Evolutionary conservation across 2,113 vertebrate genomes (phyloP).

Genomic region (Peromyscus polionotus): DNA sequence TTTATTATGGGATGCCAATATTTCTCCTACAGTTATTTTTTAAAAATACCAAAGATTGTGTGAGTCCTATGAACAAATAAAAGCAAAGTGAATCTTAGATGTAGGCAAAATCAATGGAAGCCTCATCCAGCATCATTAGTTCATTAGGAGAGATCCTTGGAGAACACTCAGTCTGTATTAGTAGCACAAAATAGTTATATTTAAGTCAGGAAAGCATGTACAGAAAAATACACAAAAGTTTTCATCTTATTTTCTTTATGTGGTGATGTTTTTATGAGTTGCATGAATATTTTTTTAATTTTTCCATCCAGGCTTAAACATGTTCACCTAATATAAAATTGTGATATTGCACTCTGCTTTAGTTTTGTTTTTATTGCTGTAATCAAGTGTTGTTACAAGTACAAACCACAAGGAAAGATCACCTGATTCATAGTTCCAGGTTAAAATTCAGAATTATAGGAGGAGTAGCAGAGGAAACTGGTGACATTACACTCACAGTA

Average conservation of each 20-base stretch:
- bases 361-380: not conserved
- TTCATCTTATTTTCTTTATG: constrained; percentile 18
- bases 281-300: not conserved
- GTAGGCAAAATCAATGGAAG: not conserved
- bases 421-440: not conserved
- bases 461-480: not conserved
- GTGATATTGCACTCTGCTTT: not conserved
- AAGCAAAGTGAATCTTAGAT: not conserved
- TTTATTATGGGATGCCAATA: not conserved
- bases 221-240: not conserved
- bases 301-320: not conserved
- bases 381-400: not conserved
- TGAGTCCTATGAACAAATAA: not conserved
- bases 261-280: not conserved
- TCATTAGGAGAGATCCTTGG: not conserved
- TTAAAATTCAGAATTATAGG: not conserved
- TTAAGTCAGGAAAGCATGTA: not conserved
- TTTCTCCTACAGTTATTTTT: not conserved
- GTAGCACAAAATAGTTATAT: not conserved
- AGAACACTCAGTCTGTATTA: not conserved
- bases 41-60: not conserved
- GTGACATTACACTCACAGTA: not conserved
- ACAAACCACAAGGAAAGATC: not conserved
- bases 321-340: not conserved
- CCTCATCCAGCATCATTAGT: not conserved